Evolutionary conservation across 1,140 invertebrate species (phyloP).

Genomic region (Trachelipus rathkii): DNA sequence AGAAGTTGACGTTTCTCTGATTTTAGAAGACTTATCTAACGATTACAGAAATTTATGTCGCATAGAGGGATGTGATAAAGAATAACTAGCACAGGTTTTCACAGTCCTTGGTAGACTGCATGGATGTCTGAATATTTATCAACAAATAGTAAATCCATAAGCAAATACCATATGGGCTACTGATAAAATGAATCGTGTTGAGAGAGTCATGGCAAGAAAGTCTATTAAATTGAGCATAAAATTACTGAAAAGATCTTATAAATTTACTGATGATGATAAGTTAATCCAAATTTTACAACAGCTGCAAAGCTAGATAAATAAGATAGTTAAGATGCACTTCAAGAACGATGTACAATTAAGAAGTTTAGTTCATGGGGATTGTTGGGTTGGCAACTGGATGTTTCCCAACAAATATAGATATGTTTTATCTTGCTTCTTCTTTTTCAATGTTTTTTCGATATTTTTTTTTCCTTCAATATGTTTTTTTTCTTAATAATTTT

Average conservation of each 20-base stretch:
- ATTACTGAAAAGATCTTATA: background rate
- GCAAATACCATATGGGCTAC: background rate
- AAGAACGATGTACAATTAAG: background rate
- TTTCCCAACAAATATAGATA: background rate
- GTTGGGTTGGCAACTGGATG: background rate
- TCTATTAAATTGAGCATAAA: background rate
- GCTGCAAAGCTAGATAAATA: background rate
- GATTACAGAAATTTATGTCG: background rate
- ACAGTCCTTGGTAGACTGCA: background rate
- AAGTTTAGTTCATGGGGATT: conserved; percentile 2
- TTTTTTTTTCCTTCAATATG: too few species aligned
- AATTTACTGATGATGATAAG: background rate
- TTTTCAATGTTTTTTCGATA: too few species aligned
- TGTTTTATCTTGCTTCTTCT: too few species aligned
- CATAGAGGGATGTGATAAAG: background rate
- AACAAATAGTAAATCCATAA: background rate
- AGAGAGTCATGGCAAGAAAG: background rate
- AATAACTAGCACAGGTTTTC: background rate
- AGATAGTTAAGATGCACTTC: background rate
- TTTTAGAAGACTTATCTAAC: background rate
- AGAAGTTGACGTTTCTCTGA: background rate
- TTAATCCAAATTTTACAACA: background rate
- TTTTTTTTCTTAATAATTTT: too few species aligned
- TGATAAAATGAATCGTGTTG: background rate
- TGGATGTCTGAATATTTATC: background rate